Evolutionary conservation across 2,113 vertebrate species (phyloP), one percentile per base, ranked within the genome.

Genomic region (Poecile atricapillus): DNA sequence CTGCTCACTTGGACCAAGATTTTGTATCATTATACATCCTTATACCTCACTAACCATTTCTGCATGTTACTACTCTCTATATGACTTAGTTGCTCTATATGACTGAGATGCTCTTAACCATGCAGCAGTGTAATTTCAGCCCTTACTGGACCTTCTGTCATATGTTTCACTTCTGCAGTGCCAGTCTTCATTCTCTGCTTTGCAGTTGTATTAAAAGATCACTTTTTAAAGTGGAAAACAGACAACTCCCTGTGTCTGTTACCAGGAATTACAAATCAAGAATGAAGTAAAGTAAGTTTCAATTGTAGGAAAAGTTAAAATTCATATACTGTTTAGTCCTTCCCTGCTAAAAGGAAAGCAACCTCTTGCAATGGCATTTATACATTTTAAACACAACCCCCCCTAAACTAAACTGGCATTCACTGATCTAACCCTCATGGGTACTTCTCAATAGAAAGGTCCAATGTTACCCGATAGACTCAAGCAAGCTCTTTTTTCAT

Each of bases 401-500:
- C 12, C 7, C 41, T 5, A 43, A 62, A 37, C 37, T 71, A 59
- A 74, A 63, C 11, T 64, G 44, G 59, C 37, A 83, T 77, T 81
- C 53, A 10, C 43, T 58, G 56, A 86, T 67, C 55, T 78, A 82
- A 82, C 8, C 33, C 79, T 83, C 74, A 93, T 11, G 62, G 35
- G 27, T 35, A 23, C 28, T 64, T 85, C 44, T 24, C 67, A 64
- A 39, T 43, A 62, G 52, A 60, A 91, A 78, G 20, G 27, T 73
- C 71, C 78, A 73, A 41, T 3, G 1, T 27, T 64, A 68, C 27
- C 43, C 7, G 2, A 43, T 0, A 73, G 46, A 92, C 31, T 16
- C 0, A 0, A 68, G 20, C 0, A 0, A 65, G 23, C 14, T 80
- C 44, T 76, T 70, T n/a, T 21, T 74, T 64, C 33, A 44, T 53